phyloP scores from a whole-genome alignment of 23 tunicate genomes.

The Ciona savignyi region DNA sequence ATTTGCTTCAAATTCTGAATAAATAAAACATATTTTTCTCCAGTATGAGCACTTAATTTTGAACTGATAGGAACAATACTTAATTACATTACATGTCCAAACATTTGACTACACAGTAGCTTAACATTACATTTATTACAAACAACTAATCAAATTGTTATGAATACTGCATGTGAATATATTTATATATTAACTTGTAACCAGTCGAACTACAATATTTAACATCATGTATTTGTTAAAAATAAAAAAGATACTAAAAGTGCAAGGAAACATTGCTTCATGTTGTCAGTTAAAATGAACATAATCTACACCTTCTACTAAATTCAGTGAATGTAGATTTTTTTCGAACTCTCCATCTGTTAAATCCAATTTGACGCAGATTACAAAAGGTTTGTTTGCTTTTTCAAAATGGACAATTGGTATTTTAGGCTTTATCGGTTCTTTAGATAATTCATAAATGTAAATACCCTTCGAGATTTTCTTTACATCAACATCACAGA shows the following conservation, averaged over 20 bases:
- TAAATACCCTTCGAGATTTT: constrained; percentile 58
- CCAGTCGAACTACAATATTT: too few relatives aligned
- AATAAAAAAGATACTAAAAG: not conserved
- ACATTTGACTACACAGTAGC: too few relatives aligned
- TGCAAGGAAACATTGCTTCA: not conserved
- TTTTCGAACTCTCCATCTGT: constrained; percentile 79
- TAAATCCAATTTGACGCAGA: constrained; percentile 73
- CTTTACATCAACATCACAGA: constrained; percentile 87
- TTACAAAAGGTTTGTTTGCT: constrained; percentile 71
- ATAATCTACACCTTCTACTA: constrained; percentile 77
- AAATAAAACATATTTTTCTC: too few relatives aligned
- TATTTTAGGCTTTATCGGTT: constrained; percentile 34
- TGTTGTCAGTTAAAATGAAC: constrained; percentile 65
- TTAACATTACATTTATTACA: too few relatives aligned
- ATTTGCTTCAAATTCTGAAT: too few relatives aligned
- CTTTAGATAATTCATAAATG: constrained; percentile 29
- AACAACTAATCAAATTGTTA: too few relatives aligned
- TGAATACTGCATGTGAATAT: too few relatives aligned
- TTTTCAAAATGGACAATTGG: constrained; percentile 77
- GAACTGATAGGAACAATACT: too few relatives aligned
- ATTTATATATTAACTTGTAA: too few relatives aligned
- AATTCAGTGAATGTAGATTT: constrained; percentile 54
- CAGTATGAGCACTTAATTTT: too few relatives aligned
- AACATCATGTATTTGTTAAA: too few relatives aligned
- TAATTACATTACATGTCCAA: too few relatives aligned